Evolutionary conservation across 2,888 invertebrate species (phyloP).

Genomic region (Trichogramma dendrolimi): DNA sequence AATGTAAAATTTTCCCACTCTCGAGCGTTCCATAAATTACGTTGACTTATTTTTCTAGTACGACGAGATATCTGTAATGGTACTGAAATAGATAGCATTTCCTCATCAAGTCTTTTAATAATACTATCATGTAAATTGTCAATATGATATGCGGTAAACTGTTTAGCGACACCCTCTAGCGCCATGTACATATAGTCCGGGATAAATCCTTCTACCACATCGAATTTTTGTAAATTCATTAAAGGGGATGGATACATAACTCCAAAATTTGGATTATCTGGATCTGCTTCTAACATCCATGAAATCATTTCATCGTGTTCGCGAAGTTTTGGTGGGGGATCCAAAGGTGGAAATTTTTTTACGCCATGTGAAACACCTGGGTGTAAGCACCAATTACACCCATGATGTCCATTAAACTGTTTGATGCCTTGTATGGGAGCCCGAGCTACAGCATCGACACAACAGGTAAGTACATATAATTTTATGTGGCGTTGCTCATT

Average conservation of each 20-base stretch:
- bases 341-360: not conserved
- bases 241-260: constrained; percentile 15
- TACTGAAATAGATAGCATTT: not conserved
- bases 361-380: not conserved
- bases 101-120: not conserved
- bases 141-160: constrained; percentile 13
- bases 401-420: no score
- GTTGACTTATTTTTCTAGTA: not conserved
- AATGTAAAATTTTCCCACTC: no score
- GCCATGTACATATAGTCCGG: constrained; percentile 24
- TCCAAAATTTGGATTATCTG: constrained; percentile 12
- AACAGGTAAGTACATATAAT: no score
- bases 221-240: constrained; percentile 19
- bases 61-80: not conserved
- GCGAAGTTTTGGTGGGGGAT: not conserved
- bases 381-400: not conserved
- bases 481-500: no score
- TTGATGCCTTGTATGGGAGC: no score
- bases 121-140: not conserved
- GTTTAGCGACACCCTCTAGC: constrained; percentile 20
- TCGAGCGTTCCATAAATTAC: no score
- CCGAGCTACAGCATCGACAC: no score
- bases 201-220: constrained; percentile 24
- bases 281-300: not conserved
- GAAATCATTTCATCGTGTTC: not conserved